Base-by-base conservation (phyloP, 1,140 invertebrate genomes). In the Branchinecta lindahli region DNA sequence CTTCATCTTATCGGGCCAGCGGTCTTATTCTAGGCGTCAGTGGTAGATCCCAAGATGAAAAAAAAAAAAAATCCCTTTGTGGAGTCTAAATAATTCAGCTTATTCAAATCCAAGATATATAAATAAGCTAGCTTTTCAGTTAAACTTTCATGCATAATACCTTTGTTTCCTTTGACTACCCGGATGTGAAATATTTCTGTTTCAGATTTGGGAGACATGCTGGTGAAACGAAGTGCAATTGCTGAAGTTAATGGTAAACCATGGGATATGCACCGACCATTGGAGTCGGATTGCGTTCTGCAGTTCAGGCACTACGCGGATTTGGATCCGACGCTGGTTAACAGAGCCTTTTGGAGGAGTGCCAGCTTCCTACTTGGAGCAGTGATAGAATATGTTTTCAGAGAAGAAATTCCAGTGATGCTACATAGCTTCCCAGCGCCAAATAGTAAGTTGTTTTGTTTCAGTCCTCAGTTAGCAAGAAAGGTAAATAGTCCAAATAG, bases 201-300 rank as follows among this genome's bases (percentile, higher is more conserved):
- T 82, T 10, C 77, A 93, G 85, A 94, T 75, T 80, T 90, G 73
- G 87, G 80, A 45, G 88, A 94, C 76, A 84, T 85, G 71, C 79
- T 92, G 21, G 81, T 81, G 15, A 84, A 89, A 65, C 79, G 84
- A 44, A 86, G 88, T 68, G 91, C 87, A 0, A 75, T 97, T 8
- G 94, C 94, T 0, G 76, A 90, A 21, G 82, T 97, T 0, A 85
- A 98, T 79, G 86, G 85, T 8, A 70, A 79, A 73, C 79, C 88
- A 6, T 98, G 94, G 94, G 94, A 98, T 76, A 92, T 98, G 88
- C 89, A 96, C 76, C 83, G 85, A 74, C 94, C 94, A 0, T 78
- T 98, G 0, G 81, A 82, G 33, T 83, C 86, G 66, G 84, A 86
- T 72, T 97, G 94, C 77, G 84, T 84, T n/a, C 73, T 98, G 7